Conservation (phyloP, 2,113 vertebrate species). For the Tetraodon nigroviridis region DNA sequence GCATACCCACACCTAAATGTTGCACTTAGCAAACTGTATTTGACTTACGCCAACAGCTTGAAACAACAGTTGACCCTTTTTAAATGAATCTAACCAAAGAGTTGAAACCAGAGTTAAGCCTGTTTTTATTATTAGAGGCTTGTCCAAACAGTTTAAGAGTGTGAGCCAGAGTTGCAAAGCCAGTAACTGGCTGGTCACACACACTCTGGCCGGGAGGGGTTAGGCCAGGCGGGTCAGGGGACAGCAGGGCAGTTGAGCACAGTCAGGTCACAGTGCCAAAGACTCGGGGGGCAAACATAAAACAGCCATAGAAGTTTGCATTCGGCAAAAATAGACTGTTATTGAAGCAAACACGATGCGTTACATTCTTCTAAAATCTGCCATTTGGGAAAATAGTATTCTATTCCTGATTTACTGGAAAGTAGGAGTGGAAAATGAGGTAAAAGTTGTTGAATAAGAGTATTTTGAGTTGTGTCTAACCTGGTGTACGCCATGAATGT, state of each 20-base stretch:
- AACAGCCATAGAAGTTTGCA: conserved; percentile 14
- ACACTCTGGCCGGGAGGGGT: conserved; percentile 16
- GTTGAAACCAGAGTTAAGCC: too few species aligned
- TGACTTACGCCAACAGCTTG: too few species aligned
- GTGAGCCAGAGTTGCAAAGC: conserved; percentile 35
- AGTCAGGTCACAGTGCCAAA: conserved; percentile 42
- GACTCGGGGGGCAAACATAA: conserved; percentile 9
- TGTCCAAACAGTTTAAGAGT: conserved; percentile 49
- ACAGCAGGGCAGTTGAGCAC: conserved; percentile 32
- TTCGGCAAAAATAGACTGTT: conserved; percentile 4
- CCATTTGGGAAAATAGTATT: background rate
- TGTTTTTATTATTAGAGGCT: conserved; percentile 18
- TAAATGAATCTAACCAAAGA: too few species aligned
- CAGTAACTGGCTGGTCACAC: conserved; percentile 31
- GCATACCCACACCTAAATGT: too few species aligned
- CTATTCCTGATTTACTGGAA: background rate
- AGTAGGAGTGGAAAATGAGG: too few species aligned
- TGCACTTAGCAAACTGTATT: too few species aligned
- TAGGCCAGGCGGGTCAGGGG: conserved; percentile 23
- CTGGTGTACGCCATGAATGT: background rate
- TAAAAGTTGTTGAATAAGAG: too few species aligned
- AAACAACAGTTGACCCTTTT: background rate
- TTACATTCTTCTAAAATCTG: background rate
- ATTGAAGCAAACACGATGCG: conserved; percentile 5
- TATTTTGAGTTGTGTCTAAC: background rate